phyloP scores from a whole-genome alignment of 2,888 invertebrate genomes.

The Scaptomyza cyrtandrae region DNA sequence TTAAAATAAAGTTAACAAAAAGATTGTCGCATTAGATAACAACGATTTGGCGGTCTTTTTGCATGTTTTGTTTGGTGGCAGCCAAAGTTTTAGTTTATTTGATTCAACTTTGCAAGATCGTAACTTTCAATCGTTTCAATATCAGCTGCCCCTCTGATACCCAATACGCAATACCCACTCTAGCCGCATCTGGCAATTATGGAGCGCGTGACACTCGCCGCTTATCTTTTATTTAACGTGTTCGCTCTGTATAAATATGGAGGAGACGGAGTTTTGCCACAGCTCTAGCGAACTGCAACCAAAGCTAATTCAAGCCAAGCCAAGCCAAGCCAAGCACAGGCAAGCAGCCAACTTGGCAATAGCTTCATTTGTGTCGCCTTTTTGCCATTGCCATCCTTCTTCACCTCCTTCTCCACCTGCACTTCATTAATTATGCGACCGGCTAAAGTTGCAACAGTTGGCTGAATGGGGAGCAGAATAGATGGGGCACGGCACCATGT shows the following conservation, averaged over 20 bases:
- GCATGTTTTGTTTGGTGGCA: conserved; percentile 10
- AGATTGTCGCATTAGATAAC: conserved; percentile 18
- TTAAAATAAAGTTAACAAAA: not conserved
- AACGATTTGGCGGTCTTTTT: conserved; percentile 5
- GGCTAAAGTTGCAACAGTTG: conserved; percentile 33
- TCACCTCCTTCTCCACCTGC: conserved; percentile 37
- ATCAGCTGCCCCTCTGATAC: not conserved
- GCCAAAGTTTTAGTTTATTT: conserved; percentile 60
- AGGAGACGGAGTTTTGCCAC: conserved; percentile 48
- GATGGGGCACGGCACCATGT: conserved; percentile 48
- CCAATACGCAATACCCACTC: not conserved
- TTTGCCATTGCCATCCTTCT: not conserved
- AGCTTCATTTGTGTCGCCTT: conserved; percentile 73
- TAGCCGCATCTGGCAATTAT: conserved; percentile 46
- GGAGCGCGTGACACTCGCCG: conserved; percentile 72
- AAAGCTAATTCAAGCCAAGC: conserved; percentile 14
- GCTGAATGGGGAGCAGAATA: conserved; percentile 57
- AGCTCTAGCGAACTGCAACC: conserved; percentile 12
- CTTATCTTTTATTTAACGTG: conserved; percentile 79
- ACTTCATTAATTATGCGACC: conserved; percentile 78
- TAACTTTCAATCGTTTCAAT: not conserved
- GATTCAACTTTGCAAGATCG: conserved; percentile 62
- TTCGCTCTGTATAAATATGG: conserved; percentile 78
- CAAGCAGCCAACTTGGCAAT: conserved; percentile 50
- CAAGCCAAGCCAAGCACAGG: conserved; percentile 9